Evolutionary conservation across 2,113 vertebrate genomes (phyloP), one percentile per base, ranked within the genome.

Genomic region (Ariopsis seemanni): DNA sequence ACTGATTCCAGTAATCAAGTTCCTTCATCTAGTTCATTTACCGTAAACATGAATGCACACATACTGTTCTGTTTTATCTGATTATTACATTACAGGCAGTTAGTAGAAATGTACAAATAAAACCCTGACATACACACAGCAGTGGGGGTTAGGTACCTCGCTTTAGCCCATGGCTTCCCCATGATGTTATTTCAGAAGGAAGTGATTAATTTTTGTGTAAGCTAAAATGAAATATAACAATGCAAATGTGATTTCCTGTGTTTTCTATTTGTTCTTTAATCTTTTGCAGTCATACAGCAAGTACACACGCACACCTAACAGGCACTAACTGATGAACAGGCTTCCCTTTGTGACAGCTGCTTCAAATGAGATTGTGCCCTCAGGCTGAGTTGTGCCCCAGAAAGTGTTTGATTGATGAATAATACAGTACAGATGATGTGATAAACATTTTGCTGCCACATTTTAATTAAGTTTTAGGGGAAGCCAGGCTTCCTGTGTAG

Each of bases 21-120:
- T 67, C 9, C 27, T 67, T 67, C 14, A 14, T 67, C 15, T 11
- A 5, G 65, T 14, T 79, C 25, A n/a, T 55, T 57, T 53, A 57
- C 86, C 84, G 82, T 86, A 12, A 8, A 89, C 88, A 55, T 53
- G 52, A 27, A 48, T 15, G 6, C 57, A 82, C 65, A 83, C 30
- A 72, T 11, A 72, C 72, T 42, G 42, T 42, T 42, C 42, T 42
- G 3, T 42, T 42, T 42, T 42, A 42, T 42, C 42, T 42, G 42
- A 42, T 42, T 42, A 42, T 42, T 42, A 42, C 42, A 42, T 42
- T 3, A 42, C 42, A 42, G 42, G 42, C 42, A 42, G 42, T 42
- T 42, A 42, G 42, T 42, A 42, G 42, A 42, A 42, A 42, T 4
- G 42, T 42, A 42, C 42, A 42, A 42, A 42, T 42, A 42, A 42